Percentiles rank a stretch among this genome's conserved stretches.
Conservation (phyloP, 2,797 vertebrate species). For the Salmo trutta region DNA sequence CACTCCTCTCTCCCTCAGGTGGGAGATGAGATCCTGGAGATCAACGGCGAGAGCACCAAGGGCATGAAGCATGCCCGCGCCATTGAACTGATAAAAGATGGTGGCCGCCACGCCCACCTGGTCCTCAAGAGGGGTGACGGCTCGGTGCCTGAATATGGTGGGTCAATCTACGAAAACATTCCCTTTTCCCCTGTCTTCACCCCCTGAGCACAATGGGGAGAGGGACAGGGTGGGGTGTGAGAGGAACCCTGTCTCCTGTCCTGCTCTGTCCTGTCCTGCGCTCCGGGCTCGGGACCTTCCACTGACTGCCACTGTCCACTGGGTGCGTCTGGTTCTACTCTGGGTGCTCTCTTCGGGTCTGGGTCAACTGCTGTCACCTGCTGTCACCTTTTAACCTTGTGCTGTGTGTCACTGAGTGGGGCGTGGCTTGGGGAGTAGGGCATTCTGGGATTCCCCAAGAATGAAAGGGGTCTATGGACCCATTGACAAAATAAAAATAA, state of each 20-base stretch:
- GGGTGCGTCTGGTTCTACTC: constrained; percentile 59
- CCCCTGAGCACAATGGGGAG: constrained; percentile 82
- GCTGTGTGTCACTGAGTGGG: not conserved
- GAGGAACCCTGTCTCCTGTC: constrained; percentile 38
- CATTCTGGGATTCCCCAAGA: constrained; percentile 69
- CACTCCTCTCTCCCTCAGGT: constrained; percentile 74
- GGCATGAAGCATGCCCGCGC: constrained; percentile 98
- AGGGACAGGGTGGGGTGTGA: constrained; percentile 9
- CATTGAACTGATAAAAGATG: constrained; percentile 99
- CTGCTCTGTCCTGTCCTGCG: constrained; percentile 27
- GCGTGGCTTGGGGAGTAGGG: constrained; percentile 33
- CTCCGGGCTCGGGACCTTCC: constrained; percentile 58
- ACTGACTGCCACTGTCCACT: constrained; percentile 25
- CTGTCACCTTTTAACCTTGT: constrained; percentile 79
- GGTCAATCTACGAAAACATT: constrained; percentile 99
- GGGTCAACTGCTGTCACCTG: constrained; percentile 78
- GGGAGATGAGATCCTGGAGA: constrained; percentile 97
- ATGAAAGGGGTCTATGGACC: constrained; percentile 55
- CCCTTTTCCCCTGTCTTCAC: constrained; percentile 98
- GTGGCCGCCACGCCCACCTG: constrained; percentile 91
- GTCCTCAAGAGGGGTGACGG: constrained; percentile 97
- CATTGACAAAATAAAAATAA: constrained; percentile 36
- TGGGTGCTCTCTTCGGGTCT: constrained; percentile 81
- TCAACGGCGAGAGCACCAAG: constrained; percentile 97
- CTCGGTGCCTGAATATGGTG: constrained; percentile 99